phyloP scores from a whole-genome alignment of 2,113 vertebrate genomes.

The Scalopus aquaticus region DNA sequence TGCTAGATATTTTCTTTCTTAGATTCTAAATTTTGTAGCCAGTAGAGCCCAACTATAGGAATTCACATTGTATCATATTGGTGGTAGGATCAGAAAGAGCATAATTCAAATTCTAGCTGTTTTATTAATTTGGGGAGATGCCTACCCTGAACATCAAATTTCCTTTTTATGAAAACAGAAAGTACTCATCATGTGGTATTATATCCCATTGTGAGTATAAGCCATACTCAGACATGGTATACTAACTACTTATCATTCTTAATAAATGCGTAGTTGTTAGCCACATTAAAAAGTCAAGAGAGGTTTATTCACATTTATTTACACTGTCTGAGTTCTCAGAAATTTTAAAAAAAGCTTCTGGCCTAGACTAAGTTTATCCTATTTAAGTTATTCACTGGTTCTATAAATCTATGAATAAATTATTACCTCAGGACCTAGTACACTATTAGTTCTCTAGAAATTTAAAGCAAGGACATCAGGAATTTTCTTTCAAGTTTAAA shows the following conservation, averaged over 20 bases:
- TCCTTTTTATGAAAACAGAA: background rate
- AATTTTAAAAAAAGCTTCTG: background rate
- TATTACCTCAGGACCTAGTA: constrained; percentile 57
- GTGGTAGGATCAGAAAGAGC: background rate
- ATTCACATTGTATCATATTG: background rate
- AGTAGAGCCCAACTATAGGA: background rate
- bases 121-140: constrained; percentile 30
- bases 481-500: constrained; percentile 78
- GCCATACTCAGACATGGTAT: background rate
- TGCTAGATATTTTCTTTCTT: background rate
- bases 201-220: background rate
- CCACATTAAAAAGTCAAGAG: background rate
- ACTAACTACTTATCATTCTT: background rate
- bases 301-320: background rate
- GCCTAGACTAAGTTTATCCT: constrained; percentile 34
- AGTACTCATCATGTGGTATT: background rate
- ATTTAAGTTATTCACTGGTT: constrained; percentile 22
- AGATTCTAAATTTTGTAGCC: background rate
- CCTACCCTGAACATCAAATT: background rate
- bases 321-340: background rate
- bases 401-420: constrained; percentile 67
- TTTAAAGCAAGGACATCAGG: constrained; percentile 68
- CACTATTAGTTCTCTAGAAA: constrained; percentile 59
- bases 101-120: background rate
- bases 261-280: background rate